Evolutionary conservation across 1,140 invertebrate genomes (phyloP).

Genomic region (Zaprionus ghesquierei): DNA sequence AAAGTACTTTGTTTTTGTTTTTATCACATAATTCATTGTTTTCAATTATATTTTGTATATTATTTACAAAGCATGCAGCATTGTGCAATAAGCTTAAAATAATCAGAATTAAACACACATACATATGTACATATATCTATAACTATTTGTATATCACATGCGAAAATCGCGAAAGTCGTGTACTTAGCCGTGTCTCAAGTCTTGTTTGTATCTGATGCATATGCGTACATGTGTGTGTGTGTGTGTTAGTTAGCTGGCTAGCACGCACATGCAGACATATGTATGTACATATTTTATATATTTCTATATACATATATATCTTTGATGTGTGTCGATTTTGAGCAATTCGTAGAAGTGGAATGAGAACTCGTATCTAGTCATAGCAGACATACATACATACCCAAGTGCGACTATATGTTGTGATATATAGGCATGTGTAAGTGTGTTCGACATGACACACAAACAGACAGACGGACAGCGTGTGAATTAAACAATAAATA

Average conservation of each 20-base stretch:
- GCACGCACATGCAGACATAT: no score
- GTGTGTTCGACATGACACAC: no score
- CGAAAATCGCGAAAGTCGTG: neutral
- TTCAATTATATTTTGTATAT: slow-evolving; percentile 16
- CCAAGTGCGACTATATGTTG: neutral
- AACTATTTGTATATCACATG: neutral
- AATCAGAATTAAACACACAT: neutral
- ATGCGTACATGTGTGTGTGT: neutral
- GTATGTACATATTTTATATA: no score
- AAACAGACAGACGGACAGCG: slow-evolving; percentile 5
- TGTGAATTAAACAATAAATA: slow-evolving; percentile 57
- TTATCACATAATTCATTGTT: slow-evolving; percentile 30
- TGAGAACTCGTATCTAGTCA: slow-evolving; percentile 64
- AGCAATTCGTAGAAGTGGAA: neutral
- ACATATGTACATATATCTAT: neutral
- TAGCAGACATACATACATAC: slow-evolving; percentile 29
- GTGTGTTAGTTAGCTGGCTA: no score
- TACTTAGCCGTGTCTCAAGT: neutral
- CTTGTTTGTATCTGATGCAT: slow-evolving; percentile 3
- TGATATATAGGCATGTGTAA: slow-evolving; percentile 10
- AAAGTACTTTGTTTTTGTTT: slow-evolving; percentile 44
- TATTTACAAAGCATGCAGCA: slow-evolving; percentile 14
- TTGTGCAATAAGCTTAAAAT: slow-evolving; percentile 33
- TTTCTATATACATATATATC: neutral
- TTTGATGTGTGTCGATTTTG: neutral